These are phyloP conservation scores for Edolisoma coerulescens DNA, from an alignment of 2,113 vertebrate species.

Conservation along the genomic window DNA sequence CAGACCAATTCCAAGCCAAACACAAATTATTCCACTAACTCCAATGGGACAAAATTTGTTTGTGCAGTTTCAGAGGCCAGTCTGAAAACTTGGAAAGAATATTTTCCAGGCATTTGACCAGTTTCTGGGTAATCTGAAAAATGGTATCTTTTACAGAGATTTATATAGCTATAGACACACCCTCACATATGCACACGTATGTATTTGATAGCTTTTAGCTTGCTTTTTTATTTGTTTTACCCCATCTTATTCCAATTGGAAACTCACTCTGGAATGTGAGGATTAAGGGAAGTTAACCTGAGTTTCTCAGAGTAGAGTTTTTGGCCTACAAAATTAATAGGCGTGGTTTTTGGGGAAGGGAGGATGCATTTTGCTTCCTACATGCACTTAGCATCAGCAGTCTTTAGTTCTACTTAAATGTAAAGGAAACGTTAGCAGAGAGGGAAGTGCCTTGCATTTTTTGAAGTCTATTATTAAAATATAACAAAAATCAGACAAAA, in stretches of 20 bases:
- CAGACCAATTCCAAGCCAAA: constrained; percentile 34
- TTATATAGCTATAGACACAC: background rate
- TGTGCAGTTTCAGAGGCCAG: constrained; percentile 30
- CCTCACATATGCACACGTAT: background rate
- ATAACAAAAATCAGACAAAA: background rate
- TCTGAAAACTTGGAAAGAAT: constrained; percentile 49
- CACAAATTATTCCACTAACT: constrained; percentile 28
- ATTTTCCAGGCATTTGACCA: constrained; percentile 60
- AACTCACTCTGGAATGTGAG: background rate
- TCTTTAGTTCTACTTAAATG: constrained; percentile 30
- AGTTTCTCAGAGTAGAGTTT: background rate
- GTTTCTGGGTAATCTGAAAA: constrained; percentile 48
- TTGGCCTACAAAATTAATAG: background rate
- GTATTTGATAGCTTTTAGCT: background rate
- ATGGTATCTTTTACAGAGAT: background rate
- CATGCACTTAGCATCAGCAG: background rate
- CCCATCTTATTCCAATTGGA: background rate
- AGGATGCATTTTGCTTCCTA: background rate
- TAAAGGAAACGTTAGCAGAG: background rate
- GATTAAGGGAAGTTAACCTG: background rate
- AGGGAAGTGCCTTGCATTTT: constrained; percentile 37
- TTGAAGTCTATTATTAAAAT: constrained; percentile 23
- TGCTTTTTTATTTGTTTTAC: background rate
- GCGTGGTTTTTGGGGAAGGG: background rate
- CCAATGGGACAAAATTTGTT: constrained; percentile 50